Percentiles rank a stretch among this genome's conserved stretches.
Conservation (phyloP, 2,888 invertebrate genomes). For the Drosophila diplacantha region DNA sequence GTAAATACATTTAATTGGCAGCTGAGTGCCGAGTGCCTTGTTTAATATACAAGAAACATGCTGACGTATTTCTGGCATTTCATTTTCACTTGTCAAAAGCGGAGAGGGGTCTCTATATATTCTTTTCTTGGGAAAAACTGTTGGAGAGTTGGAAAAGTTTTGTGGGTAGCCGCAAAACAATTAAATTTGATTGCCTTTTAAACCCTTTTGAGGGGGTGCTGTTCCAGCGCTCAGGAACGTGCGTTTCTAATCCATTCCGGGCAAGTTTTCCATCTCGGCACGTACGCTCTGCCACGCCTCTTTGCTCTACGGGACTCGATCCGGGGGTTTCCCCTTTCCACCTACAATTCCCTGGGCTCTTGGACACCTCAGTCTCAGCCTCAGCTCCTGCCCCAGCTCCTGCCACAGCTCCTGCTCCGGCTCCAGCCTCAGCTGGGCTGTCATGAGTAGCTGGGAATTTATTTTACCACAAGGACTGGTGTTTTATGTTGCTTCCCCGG, state of each 20-base stretch:
- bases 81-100: constrained; percentile 19
- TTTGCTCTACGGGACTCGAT: not conserved
- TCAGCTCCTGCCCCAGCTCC: constrained; percentile 1
- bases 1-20: constrained; percentile 65
- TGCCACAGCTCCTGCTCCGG: not conserved
- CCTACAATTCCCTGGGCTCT: constrained; percentile 9
- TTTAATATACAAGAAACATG: constrained; percentile 49
- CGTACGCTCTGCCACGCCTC: constrained; percentile 47
- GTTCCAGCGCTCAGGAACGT: constrained; percentile 13
- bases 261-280: constrained; percentile 62
- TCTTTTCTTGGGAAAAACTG: not conserved
- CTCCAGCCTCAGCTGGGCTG: constrained; percentile 41
- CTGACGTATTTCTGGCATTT: constrained; percentile 21
- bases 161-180: constrained; percentile 61
- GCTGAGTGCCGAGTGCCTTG: constrained; percentile 41
- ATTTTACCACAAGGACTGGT: constrained; percentile 66
- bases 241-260: constrained; percentile 56
- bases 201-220: constrained; percentile 43
- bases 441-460: constrained; percentile 66
- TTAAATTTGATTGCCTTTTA: constrained; percentile 70
- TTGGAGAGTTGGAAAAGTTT: constrained; percentile 37
- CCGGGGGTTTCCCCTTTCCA: constrained; percentile 13
- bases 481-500: constrained; percentile 34
- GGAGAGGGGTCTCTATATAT: not conserved
- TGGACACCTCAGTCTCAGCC: constrained; percentile 30